Base-by-base conservation (phyloP, 2,113 vertebrate species). In the Cyprinus carpio region DNA sequence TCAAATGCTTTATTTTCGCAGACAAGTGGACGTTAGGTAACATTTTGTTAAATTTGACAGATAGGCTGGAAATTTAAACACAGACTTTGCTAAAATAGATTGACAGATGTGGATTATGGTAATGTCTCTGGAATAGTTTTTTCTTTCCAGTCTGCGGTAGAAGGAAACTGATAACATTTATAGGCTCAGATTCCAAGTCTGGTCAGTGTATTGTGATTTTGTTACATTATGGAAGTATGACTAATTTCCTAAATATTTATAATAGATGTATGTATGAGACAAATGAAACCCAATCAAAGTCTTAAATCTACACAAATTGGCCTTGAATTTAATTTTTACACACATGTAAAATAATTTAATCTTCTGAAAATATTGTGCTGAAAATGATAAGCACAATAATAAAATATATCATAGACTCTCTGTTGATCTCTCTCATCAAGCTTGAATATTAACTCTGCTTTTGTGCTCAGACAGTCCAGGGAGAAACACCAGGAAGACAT, bases 241-340 rank as follows among this genome's bases (percentile, higher is more conserved):
- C 67, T 51, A 72, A 87, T 83, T 56, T 83, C 31, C 46, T 69
- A 10, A 23, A 71, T 37, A 62, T 81, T 81, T 60, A 58, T 27
- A 18, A 27, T 60, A 85, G 23, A 78, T 29, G 1, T 29, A 46
- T 46, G 0, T 11, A 46, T 46, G 43, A 58, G 7, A n/a, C 78
- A 72, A 29, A 88, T 67, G 85, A 83, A 83, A 1, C 18, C 9
- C 10, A 79, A 40, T 16, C 18, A 23, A 56, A 87, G 69, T 16
- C 11, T 78, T 37, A 78, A 37, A 78, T 11, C 29, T 78, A 15
- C 11, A 60, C 29, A 60, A 40, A n/a, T 6, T 69, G 65, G 18
- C 16, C 4, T 31, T 37, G 29, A 13, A 9, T 37, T 77, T 29
- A 58, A 0, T 29, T 4, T 51, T 20, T 12, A 20, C 25, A 20